Evolutionary conservation across 2,797 vertebrate species (phyloP).

Genomic region (Leuciscus waleckii): DNA sequence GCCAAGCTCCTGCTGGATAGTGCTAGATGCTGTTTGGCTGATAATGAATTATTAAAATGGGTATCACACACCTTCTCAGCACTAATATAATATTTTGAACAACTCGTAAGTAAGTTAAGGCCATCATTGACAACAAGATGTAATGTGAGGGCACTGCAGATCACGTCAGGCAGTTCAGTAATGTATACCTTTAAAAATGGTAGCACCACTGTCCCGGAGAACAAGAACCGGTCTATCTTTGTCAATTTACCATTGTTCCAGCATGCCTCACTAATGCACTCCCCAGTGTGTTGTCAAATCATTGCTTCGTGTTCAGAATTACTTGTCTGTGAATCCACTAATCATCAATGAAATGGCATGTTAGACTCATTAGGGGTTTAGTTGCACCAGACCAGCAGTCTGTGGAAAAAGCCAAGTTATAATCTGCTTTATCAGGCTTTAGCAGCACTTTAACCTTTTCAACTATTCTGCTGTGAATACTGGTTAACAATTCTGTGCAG

Average conservation of each 20-base stretch:
- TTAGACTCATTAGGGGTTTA: neutral
- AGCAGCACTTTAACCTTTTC: neutral
- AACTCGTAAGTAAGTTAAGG: conserved; percentile 39
- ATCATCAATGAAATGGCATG: neutral
- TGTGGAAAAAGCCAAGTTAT: neutral
- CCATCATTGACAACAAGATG: conserved; percentile 51
- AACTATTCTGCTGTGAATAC: neutral
- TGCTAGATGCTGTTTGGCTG: conserved; percentile 30
- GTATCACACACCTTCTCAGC: conserved; percentile 51
- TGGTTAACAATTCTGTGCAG: neutral
- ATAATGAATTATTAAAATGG: conserved; percentile 49
- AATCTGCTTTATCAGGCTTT: neutral
- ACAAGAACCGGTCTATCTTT: conserved; percentile 8
- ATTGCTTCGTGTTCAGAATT: neutral
- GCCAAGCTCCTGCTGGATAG: conserved; percentile 15
- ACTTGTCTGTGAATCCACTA: neutral
- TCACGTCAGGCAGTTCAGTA: conserved; percentile 36
- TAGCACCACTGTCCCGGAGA: conserved; percentile 11
- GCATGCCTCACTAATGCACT: neutral
- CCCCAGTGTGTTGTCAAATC: neutral
- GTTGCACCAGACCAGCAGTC: neutral
- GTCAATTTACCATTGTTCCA: conserved; percentile 8
- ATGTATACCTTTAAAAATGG: conserved; percentile 29
- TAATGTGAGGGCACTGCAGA: conserved; percentile 19
- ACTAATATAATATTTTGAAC: conserved; percentile 28